Evolutionary conservation across 1,140 invertebrate species (phyloP).

Genomic region (Drosophila littoralis): DNA sequence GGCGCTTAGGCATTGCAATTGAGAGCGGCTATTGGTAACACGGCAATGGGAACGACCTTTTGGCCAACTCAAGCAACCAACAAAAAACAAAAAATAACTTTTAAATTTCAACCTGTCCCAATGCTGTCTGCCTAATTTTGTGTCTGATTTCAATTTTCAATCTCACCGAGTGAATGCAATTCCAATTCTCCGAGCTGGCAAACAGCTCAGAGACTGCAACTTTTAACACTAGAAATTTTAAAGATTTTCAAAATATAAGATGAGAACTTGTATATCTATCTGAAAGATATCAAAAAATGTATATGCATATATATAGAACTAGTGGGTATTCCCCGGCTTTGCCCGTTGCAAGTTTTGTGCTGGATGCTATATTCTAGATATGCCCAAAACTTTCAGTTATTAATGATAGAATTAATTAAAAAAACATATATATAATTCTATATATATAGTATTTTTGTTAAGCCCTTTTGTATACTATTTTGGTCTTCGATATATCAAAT

Average conservation of each 20-base stretch:
- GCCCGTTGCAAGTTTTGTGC: too few species aligned
- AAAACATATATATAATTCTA: too few species aligned
- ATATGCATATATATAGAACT: too few species aligned
- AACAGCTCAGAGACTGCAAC: slow-evolving; percentile 39
- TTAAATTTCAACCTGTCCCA: slow-evolving; percentile 59
- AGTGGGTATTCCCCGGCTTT: too few species aligned
- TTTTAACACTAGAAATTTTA: slow-evolving; percentile 52
- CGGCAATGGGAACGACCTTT: slow-evolving; percentile 66
- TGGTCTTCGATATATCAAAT: too few species aligned
- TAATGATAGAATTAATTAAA: too few species aligned
- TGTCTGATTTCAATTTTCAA: slow-evolving; percentile 77
- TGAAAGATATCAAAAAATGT: neutral
- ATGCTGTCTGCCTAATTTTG: slow-evolving; percentile 66
- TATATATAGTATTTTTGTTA: too few species aligned
- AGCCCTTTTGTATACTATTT: too few species aligned
- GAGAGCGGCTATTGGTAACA: slow-evolving; percentile 54
- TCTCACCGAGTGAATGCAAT: slow-evolving; percentile 31
- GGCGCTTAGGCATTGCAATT: slow-evolving; percentile 64
- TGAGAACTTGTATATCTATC: neutral
- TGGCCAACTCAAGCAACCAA: slow-evolving; percentile 41
- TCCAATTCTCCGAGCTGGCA: slow-evolving; percentile 51
- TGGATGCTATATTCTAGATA: too few species aligned
- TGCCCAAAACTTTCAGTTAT: too few species aligned
- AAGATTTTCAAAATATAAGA: neutral
- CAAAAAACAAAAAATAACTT: slow-evolving; percentile 20